These are phyloP conservation scores for Battus philenor DNA, from an alignment of 1,140 invertebrate genomes.

Conservation along the genomic window DNA sequence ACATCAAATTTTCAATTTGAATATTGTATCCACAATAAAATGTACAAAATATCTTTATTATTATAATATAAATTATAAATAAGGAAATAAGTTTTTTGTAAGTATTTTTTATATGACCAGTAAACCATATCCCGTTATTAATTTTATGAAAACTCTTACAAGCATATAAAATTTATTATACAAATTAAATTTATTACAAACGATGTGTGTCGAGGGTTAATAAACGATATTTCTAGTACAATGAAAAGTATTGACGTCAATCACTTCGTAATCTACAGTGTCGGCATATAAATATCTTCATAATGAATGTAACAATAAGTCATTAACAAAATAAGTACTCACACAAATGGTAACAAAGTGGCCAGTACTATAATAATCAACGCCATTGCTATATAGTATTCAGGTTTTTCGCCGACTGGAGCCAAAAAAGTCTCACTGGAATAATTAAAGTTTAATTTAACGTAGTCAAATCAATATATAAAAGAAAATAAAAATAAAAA, in stretches of 20 bases:
- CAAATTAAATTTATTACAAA: slow-evolving; percentile 31
- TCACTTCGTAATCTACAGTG: not conserved
- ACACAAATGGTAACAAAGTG: slow-evolving; percentile 57
- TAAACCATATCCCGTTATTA: too few relatives aligned
- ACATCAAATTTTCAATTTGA: too few relatives aligned
- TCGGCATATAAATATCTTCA: slow-evolving; percentile 9
- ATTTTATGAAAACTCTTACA: too few relatives aligned
- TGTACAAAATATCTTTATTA: too few relatives aligned
- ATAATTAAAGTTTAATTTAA: slow-evolving; percentile 15
- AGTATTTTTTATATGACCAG: too few relatives aligned
- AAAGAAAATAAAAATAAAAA: not conserved
- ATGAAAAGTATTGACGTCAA: slow-evolving; percentile 5
- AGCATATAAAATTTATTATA: too few relatives aligned
- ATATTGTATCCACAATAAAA: too few relatives aligned
- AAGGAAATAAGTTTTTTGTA: too few relatives aligned
- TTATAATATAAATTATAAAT: too few relatives aligned
- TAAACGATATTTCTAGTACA: not conserved
- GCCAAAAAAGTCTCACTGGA: slow-evolving; percentile 48
- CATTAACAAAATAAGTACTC: slow-evolving; percentile 38
- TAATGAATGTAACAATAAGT: slow-evolving; percentile 22
- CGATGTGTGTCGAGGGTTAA: too few relatives aligned
- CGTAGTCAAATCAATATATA: not conserved
- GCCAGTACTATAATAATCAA: slow-evolving; percentile 48
- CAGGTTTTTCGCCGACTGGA: slow-evolving; percentile 38
- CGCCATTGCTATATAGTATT: slow-evolving; percentile 48